phyloP scores from a whole-genome alignment of 2,888 invertebrate species.

The Volucella zonaria region DNA sequence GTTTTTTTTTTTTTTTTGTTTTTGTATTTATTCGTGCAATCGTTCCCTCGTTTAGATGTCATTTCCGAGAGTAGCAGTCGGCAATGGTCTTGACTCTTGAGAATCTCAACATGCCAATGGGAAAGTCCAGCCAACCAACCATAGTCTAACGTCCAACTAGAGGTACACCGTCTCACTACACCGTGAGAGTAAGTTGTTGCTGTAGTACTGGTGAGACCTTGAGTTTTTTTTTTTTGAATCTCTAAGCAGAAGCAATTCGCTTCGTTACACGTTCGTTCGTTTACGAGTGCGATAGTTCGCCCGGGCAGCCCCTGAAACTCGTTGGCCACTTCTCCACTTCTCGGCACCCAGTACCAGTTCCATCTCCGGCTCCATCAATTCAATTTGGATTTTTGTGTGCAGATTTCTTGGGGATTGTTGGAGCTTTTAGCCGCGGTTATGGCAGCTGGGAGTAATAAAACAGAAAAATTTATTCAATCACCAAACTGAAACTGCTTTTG shows the following conservation, averaged over 20 bases:
- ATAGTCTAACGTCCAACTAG: too few species aligned
- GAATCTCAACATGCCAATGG: conserved; percentile 61
- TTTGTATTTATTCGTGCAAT: not conserved
- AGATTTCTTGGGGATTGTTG: conserved; percentile 59
- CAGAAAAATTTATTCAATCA: conserved; percentile 43
- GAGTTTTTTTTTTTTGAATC: conserved; percentile 42
- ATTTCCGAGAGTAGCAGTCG: conserved; percentile 46
- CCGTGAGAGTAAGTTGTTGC: conserved; percentile 29
- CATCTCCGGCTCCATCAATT: conserved; percentile 50
- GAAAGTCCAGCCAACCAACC: conserved; percentile 37
- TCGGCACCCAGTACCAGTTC: conserved; percentile 7
- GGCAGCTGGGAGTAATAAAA: conserved; percentile 21
- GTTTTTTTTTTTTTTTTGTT: conserved; percentile 23
- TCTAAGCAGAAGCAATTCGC: conserved; percentile 64
- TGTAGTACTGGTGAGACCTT: conserved; percentile 55
- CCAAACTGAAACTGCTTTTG: conserved; percentile 15
- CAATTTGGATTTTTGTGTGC: conserved; percentile 70
- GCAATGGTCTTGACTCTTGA: conserved; percentile 69
- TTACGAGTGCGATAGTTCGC: too few species aligned
- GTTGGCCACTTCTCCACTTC: conserved; percentile 9
- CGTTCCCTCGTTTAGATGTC: conserved; percentile 19
- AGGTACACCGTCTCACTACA: conserved; percentile 4
- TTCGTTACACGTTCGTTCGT: conserved; percentile 58
- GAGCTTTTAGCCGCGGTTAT: conserved; percentile 43
- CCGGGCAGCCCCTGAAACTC: too few species aligned